A percentile compares a stretch with the other conserved stretches of the same genome.
phyloP scores from a whole-genome alignment of 2,888 invertebrate genomes.

The Drosophila buzzatii region DNA sequence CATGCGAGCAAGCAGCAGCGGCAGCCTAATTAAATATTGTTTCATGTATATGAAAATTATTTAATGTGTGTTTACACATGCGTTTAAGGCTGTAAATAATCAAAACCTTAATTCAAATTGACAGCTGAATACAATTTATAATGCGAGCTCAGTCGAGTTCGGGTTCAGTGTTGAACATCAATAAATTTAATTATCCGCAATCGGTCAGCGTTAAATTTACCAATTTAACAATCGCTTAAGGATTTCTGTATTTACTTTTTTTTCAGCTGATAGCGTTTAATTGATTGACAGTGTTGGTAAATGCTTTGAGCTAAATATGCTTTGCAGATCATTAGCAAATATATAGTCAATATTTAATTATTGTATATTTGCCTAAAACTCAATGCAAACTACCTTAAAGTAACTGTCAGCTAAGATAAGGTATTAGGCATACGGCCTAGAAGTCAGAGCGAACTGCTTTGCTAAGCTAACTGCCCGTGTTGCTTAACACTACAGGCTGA shows the following conservation, averaged over 20 bases:
- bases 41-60: constrained; percentile 43
- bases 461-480: neutral
- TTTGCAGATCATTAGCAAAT: neutral
- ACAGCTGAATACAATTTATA: constrained; percentile 52
- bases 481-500: neutral
- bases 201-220: constrained; percentile 1
- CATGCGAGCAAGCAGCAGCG: neutral
- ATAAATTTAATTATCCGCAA: constrained; percentile 39
- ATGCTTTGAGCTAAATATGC: constrained; percentile 3
- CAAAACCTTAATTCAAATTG: constrained; percentile 60
- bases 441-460: neutral
- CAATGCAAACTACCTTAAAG: neutral
- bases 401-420: too few relatives aligned
- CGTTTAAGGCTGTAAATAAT: constrained; percentile 57
- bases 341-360: neutral
- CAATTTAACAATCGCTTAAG: neutral
- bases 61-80: constrained; percentile 41
- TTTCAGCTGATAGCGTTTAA: neutral
- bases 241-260: too few relatives aligned
- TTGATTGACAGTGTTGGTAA: constrained; percentile 12
- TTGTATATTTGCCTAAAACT: neutral
- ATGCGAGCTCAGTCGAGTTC: constrained; percentile 28
- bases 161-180: constrained; percentile 36
- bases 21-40: constrained; percentile 55
- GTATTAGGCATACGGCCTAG: too few relatives aligned